phyloP scores from a whole-genome alignment of 2,797 vertebrate genomes.

The Etheostoma perlongum region DNA sequence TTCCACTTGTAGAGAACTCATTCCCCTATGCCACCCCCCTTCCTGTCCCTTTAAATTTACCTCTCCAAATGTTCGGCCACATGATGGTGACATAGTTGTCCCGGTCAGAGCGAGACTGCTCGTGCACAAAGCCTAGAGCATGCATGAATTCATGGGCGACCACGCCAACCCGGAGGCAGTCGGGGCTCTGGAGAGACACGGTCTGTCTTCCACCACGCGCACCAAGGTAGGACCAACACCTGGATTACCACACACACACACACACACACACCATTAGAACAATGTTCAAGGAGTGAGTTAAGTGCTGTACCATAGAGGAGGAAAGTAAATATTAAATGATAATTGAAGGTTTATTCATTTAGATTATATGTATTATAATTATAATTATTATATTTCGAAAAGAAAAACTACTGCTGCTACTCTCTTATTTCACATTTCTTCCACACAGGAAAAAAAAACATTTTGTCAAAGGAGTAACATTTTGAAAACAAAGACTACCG shows the following conservation, averaged over 20 bases:
- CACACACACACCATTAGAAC: slow-evolving; percentile 5
- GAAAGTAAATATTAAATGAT: background rate
- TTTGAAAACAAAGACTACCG: background rate
- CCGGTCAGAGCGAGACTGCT: slow-evolving; percentile 90
- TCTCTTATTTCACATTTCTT: background rate
- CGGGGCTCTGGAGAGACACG: slow-evolving; percentile 86
- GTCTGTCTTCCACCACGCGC: slow-evolving; percentile 87
- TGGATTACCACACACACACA: slow-evolving; percentile 34
- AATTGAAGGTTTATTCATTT: background rate
- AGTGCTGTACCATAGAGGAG: background rate
- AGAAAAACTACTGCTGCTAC: background rate
- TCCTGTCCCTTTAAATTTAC: slow-evolving; percentile 71
- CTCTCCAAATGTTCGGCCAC: slow-evolving; percentile 91
- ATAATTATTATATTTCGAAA: no score
- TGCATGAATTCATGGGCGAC: slow-evolving; percentile 93
- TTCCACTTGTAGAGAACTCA: background rate
- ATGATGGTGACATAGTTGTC: slow-evolving; percentile 91
- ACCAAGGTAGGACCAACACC: slow-evolving; percentile 90
- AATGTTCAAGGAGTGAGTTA: background rate
- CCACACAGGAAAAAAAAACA: background rate
- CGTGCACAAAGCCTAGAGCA: slow-evolving; percentile 90
- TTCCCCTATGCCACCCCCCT: background rate
- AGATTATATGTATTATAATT: background rate
- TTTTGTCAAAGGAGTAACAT: background rate
- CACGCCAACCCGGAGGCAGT: slow-evolving; percentile 87